phyloP scores from a whole-genome alignment of 2,797 vertebrate genomes.

The Cynodonichthys magdalenae region DNA sequence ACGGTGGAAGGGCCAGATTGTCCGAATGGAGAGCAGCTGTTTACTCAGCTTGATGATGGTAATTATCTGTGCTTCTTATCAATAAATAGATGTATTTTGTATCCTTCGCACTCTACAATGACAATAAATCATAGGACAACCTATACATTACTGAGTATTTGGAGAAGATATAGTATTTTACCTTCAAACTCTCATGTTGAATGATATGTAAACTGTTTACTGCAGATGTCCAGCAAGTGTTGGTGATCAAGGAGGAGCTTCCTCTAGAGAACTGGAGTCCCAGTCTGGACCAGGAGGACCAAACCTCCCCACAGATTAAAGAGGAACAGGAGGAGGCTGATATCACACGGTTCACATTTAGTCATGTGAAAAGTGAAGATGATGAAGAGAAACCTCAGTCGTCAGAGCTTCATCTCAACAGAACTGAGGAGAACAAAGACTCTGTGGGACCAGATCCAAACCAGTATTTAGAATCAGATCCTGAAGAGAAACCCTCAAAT shows the following conservation, averaged over 20 bases:
- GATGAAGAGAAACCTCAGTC: conserved; percentile 14
- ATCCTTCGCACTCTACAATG: no score
- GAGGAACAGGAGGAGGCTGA: conserved; percentile 14
- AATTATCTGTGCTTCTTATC: no score
- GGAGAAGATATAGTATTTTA: no score
- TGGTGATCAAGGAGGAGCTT: conserved; percentile 8
- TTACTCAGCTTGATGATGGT: not conserved
- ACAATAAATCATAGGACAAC: no score
- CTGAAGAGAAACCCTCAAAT: not conserved
- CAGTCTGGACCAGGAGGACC: conserved; percentile 1
- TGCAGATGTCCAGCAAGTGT: conserved; percentile 2
- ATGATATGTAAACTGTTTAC: not conserved
- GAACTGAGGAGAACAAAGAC: not conserved
- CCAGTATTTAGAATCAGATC: not conserved
- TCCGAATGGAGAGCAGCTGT: not conserved
- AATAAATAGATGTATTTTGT: no score
- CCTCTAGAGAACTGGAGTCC: not conserved
- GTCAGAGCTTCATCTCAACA: not conserved
- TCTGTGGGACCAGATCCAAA: not conserved
- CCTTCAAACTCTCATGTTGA: not conserved
- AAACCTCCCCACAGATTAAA: conserved; percentile 5
- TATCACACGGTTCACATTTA: conserved; percentile 1
- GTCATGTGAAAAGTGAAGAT: conserved; percentile 24
- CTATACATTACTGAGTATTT: no score
- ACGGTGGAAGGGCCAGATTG: not conserved